Conservation (phyloP, 2,797 vertebrate genomes). For the Heterohyrax brucei region DNA sequence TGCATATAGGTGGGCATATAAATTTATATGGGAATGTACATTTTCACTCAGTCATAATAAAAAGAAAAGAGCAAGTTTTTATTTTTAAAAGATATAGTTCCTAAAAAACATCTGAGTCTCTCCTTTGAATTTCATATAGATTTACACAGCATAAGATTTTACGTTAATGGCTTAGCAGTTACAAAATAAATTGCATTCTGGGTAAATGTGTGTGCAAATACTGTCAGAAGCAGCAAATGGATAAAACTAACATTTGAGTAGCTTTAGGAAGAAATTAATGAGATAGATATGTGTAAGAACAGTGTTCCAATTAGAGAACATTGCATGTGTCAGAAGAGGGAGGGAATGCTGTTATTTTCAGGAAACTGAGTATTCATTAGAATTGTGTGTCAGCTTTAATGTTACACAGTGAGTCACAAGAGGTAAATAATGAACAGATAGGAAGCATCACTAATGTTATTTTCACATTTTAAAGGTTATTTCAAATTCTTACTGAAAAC, state of each 20-base stretch:
- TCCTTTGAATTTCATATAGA: slow-evolving; percentile 1
- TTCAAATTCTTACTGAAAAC: slow-evolving; percentile 1
- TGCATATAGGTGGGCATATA: too few species aligned
- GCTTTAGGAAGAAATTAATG: background rate
- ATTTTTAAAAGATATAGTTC: background rate
- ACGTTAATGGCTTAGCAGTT: background rate
- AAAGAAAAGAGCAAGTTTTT: background rate
- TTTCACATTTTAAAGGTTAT: background rate
- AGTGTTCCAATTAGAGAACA: background rate
- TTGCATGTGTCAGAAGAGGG: too few species aligned
- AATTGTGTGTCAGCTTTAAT: background rate
- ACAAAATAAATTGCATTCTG: background rate
- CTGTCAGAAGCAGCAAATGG: background rate
- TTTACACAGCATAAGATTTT: background rate
- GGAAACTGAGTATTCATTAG: background rate
- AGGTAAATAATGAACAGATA: background rate
- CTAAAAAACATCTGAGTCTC: background rate
- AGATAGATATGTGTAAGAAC: background rate
- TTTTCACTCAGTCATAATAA: background rate
- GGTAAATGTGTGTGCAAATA: background rate
- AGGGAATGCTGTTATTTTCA: background rate
- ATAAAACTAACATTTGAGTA: background rate
- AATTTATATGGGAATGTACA: too few species aligned
- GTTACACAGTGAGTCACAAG: slow-evolving; percentile 5
- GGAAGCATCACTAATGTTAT: background rate